Percentiles rank a stretch among this genome's conserved stretches.
These are phyloP conservation scores for Mormyrops boulengeri DNA, from an alignment of 2,797 vertebrate genomes.

Conservation along the genomic window DNA sequence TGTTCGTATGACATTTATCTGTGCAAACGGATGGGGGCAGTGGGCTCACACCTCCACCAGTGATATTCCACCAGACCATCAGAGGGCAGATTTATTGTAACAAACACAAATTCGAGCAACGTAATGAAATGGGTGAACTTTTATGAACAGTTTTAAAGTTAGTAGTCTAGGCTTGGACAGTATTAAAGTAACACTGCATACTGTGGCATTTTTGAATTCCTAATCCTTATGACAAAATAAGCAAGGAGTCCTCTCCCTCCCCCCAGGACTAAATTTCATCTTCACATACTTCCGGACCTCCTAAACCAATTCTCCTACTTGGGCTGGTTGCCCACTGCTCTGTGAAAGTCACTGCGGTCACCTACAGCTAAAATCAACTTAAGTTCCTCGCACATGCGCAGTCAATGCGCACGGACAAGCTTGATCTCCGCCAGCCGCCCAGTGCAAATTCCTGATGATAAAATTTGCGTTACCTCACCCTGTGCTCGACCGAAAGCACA, in stretches of 20 bases:
- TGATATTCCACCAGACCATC: background rate
- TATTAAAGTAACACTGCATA: background rate
- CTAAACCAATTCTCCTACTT: background rate
- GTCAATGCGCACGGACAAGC: background rate
- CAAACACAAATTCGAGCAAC: background rate
- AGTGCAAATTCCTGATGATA: background rate
- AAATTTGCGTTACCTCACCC: background rate
- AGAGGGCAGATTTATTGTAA: background rate
- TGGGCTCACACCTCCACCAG: background rate
- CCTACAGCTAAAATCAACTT: background rate
- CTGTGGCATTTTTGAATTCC: background rate
- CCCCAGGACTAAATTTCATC: background rate
- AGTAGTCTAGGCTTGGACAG: background rate
- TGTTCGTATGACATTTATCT: background rate
- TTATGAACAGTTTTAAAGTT: background rate
- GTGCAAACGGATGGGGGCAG: background rate
- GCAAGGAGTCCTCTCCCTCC: no score
- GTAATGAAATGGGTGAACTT: background rate
- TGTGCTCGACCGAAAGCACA: background rate
- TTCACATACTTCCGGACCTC: background rate
- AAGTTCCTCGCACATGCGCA: background rate
- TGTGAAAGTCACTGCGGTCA: background rate
- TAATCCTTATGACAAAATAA: no score
- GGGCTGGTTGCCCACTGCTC: background rate
- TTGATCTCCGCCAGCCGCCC: background rate